Evolutionary conservation across 2,888 invertebrate genomes (phyloP), one percentile per base, ranked within the genome.

Genomic region (Noctua janthina): DNA sequence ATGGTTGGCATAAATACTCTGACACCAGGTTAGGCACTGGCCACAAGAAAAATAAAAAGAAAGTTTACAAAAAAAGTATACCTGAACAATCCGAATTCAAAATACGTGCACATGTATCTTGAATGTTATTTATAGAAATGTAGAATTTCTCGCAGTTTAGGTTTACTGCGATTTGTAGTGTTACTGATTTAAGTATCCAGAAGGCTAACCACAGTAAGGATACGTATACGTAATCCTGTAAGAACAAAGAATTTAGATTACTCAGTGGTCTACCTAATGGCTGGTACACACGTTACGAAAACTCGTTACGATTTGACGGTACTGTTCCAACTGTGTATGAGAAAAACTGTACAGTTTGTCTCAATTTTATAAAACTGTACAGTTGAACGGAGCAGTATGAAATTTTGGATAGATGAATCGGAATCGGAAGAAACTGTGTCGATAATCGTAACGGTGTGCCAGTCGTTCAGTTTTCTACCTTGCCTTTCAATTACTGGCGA

Each of bases 101-200:
- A 62, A 73, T 10, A 11, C 20, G n/a, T 43, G 73, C 73, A 59
- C 73, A 59, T 43, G 59, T n/a, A 29, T 73, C 73, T 73, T 59
- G 73, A 59, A 43, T 20, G 2, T 29, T 29, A 11, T 73, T 20
- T 29, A 73, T 11, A 43, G 59, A 43, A 2, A 59, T 59, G n/a
- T 59, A 59, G 59, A 59, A 59, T 59, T 59, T 59, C 2, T 59
- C 59, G 59, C 59, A 59, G 6, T 29, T 4, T n/a, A 59, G n/a
- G n/a, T 59, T n/a, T 59, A 59, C 13, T 59, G 59, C 29, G 0
- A 59, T 59, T 59, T 29, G n/a, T 15, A 59, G 59, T 59, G 59
- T n/a, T 15, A 59, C 2, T 15, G 29, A 13, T 59, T 73, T 73
- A 3, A n/a, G 17, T 29, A 72, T 1, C 72, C 43, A 72, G 43